Conservation (phyloP, 2,888 invertebrate genomes). For the Leptinotarsa rubiginosa region DNA sequence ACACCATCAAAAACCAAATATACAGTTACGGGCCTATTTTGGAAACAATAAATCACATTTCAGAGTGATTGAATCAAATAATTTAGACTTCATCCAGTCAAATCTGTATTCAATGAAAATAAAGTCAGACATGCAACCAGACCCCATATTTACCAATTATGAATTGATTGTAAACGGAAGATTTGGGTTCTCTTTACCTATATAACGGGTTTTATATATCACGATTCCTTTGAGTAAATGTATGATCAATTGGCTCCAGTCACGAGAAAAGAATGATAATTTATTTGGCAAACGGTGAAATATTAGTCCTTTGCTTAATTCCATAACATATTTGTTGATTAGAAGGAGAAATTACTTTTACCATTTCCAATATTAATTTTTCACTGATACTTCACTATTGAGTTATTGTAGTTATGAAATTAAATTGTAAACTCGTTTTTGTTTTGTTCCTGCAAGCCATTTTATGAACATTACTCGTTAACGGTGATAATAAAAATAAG, state of each 20-base stretch:
- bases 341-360: too few species aligned
- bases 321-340: too few species aligned
- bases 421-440: too few species aligned
- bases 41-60: background rate
- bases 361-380: too few species aligned
- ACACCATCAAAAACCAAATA: background rate
- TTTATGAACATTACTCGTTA: too few species aligned
- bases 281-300: background rate
- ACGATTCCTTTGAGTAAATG: conserved; percentile 2
- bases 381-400: too few species aligned
- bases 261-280: conserved; percentile 7
- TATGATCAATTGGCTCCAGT: conserved; percentile 15
- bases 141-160: conserved; percentile 17
- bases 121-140: conserved; percentile 12
- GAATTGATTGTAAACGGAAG: conserved; percentile 18
- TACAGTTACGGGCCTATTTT: background rate
- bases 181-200: conserved; percentile 10
- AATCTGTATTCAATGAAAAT: conserved; percentile 9
- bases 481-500: too few species aligned
- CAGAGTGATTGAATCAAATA: background rate
- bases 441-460: too few species aligned
- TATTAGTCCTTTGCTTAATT: too few species aligned
- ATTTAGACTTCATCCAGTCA: background rate
- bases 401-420: too few species aligned
- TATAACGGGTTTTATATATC: conserved; percentile 9